Evolutionary conservation across 2,113 vertebrate genomes (phyloP), one percentile per base, ranked within the genome.

Genomic region (Ailurus styani): DNA sequence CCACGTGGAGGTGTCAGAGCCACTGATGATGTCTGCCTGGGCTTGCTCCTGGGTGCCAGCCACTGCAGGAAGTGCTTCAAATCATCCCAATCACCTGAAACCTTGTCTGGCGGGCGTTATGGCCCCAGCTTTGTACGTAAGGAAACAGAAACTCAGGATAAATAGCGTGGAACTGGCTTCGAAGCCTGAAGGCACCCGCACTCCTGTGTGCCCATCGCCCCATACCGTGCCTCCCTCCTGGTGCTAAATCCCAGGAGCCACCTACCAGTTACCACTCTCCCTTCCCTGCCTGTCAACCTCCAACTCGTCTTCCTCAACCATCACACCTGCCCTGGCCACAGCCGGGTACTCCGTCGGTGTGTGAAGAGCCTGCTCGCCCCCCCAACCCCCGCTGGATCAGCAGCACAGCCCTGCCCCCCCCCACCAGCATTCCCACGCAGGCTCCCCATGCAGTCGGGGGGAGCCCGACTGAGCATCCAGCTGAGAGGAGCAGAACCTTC

Each of bases 11-110:
- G 27, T 6, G 12, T 72, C 54, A 52, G 42, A 57, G 27, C 4
- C 40, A 12, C 60, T 2, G 10, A 45, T 1, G 7, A 29, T 1
- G 0, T 50, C n/a, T 77, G 77, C 2, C 0, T 3, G 15, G 45
- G 55, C 79, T 42, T 75, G 47, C 83, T 60, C 5, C 52, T 25
- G 18, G 62, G 66, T 5, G 45, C 75, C 86, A 57, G 60, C 27
- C 50, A 42, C 17, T 2, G 31, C 64, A 27, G 5, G 57, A 40
- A 40, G 23, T 18, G 31, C 52, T 45, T 27, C 52, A 14, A 21
- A 10, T 17, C 1, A 34, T 40, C 70, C 73, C 91, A 83, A 50
- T 50, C 47, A 72, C 7, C 54, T 50, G 50, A 50, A 55, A 18
- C 77, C 42, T 34, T 42, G 34, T 29, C n/a, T 50, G 54, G 29